Conservation (phyloP, 2,888 invertebrate genomes). For the Synergus itoensis region DNA sequence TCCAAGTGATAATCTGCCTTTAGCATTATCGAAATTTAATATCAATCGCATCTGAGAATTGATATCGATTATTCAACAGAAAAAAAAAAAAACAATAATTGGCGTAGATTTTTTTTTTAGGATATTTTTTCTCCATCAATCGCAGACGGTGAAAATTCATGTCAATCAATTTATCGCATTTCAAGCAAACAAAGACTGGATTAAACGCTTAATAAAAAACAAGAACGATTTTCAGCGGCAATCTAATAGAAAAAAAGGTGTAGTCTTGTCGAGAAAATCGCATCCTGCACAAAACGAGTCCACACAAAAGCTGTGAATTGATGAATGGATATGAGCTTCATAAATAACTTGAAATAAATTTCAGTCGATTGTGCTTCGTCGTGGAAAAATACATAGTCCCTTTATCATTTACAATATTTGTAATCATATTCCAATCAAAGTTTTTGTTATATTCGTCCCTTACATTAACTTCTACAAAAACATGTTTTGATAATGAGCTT, state of each 20-base stretch:
- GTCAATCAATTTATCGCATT: constrained; percentile 35
- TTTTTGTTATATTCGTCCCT: background rate
- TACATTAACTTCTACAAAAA: background rate
- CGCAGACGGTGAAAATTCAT: constrained; percentile 9
- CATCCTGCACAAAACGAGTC: constrained; percentile 14
- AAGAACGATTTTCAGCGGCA: constrained; percentile 8
- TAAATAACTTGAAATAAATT: constrained; percentile 39
- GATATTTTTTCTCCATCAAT: constrained; percentile 13
- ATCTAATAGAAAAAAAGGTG: constrained; percentile 26
- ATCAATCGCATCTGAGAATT: constrained; percentile 8
- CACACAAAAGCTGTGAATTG: constrained; percentile 32
- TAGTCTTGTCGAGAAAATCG: constrained; percentile 21
- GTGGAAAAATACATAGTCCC: constrained; percentile 13
- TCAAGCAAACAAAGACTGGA: constrained; percentile 29
- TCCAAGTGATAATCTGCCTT: background rate
- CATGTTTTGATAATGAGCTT: no score
- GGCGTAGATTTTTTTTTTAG: background rate
- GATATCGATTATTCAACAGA: constrained; percentile 22
- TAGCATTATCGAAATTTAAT: background rate
- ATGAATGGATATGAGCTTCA: constrained; percentile 40
- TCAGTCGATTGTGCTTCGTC: constrained; percentile 9
- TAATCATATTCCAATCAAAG: background rate
- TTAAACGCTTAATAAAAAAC: constrained; percentile 33
- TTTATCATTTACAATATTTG: background rate
- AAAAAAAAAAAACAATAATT: constrained; percentile 11